Evolutionary conservation across 2,888 invertebrate species (phyloP).

Genomic region (Thecocarcelia acutangulata): DNA sequence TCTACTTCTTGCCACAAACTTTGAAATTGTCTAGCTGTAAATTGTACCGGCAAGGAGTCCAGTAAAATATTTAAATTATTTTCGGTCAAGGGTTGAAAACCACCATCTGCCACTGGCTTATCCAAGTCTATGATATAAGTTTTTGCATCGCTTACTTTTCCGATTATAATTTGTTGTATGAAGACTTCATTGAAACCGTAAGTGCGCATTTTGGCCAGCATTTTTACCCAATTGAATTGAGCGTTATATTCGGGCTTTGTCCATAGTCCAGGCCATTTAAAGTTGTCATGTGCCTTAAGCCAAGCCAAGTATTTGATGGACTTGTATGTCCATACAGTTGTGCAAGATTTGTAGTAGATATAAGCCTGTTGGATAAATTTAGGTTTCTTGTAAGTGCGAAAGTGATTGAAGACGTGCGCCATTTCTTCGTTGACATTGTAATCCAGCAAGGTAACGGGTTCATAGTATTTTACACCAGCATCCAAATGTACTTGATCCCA

Average conservation of each 20-base stretch:
- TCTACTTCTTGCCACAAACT: slow-evolving; percentile 60
- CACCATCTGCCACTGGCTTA: slow-evolving; percentile 66
- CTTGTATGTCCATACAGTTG: slow-evolving; percentile 39
- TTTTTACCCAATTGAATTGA: slow-evolving; percentile 68
- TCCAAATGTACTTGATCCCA: slow-evolving; percentile 61
- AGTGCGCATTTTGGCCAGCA: slow-evolving; percentile 67
- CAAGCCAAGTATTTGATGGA: slow-evolving; percentile 59
- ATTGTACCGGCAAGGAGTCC: slow-evolving; percentile 44
- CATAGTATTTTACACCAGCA: slow-evolving; percentile 43
- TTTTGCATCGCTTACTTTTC: slow-evolving; percentile 40
- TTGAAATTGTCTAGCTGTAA: background rate
- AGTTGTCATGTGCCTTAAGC: slow-evolving; percentile 59
- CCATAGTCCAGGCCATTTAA: slow-evolving; percentile 65
- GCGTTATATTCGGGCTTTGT: slow-evolving; percentile 3
- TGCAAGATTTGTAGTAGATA: slow-evolving; percentile 66
- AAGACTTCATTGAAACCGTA: slow-evolving; percentile 71
- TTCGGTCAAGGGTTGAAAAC: slow-evolving; percentile 61
- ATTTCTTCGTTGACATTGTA: slow-evolving; percentile 63
- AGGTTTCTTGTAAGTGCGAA: slow-evolving; percentile 38
- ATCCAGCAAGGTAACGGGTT: slow-evolving; percentile 66
- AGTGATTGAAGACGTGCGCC: slow-evolving; percentile 45
- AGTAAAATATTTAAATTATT: slow-evolving; percentile 45
- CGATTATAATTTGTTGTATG: slow-evolving; percentile 66
- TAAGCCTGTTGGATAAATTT: slow-evolving; percentile 53
- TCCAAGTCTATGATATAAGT: slow-evolving; percentile 65